Evolutionary conservation across 2,888 invertebrate genomes (phyloP), one percentile per base, ranked within the genome.

Genomic region (Campaea margaritaria): DNA sequence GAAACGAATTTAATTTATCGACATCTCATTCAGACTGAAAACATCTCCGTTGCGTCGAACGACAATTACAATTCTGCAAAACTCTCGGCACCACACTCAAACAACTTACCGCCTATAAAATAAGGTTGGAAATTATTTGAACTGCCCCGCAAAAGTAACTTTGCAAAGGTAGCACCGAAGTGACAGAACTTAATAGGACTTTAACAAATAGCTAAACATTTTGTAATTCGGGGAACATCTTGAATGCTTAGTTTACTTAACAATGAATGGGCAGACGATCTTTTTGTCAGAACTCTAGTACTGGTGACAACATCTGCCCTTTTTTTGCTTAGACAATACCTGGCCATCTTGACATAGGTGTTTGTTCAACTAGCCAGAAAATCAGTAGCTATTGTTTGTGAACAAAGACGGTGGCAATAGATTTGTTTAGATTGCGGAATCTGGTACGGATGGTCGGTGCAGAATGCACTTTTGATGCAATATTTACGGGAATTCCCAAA

Each of bases 151-250:
- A 12, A 16, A 0, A 2, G 5, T 51, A 56, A 74, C 43, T 78
- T 85, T 79, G 85, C 66, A 64, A 74, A 76, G 69, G 74, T 76
- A 74, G 78, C 76, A 78, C 79, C 76, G 79, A 86, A 86, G 86
- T 89, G 89, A 88, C 89, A 87, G 81, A 87, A 85, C 89, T 84
- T 90, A 91, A 92, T 91, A 85, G 87, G 86, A 88, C 78, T 91
- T 88, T 91, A 90, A 92, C 91, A 91, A 91, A 92, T 91, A 89
- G 86, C 89, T 89, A 91, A 92, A 87, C 87, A 87, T 88, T 91
- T 87, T 85, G 87, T 87, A 84, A 91, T 91, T 91, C 91, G 87
- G 78, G 75, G 91, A 91, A 92, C 83, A 84, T 83, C 79, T 85
- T 86, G 82, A 89, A 89, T 86, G 81, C 85, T 80, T 85, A 85